Conservation (phyloP, 2,113 vertebrate genomes). For the Pongo abelii region DNA sequence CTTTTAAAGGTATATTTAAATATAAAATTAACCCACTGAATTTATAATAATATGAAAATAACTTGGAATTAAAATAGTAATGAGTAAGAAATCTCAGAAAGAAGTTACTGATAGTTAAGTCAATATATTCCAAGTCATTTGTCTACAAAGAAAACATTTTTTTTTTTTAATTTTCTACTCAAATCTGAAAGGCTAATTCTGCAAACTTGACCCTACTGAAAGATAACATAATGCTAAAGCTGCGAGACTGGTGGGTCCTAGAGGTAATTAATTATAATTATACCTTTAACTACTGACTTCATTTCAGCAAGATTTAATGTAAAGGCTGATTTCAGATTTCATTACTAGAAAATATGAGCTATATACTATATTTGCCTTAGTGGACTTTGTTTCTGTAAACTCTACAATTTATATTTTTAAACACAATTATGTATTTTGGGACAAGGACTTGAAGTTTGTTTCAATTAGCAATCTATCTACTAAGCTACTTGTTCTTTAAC, state of each 20-base stretch:
- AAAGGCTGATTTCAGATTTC: background rate
- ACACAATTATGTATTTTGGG: background rate
- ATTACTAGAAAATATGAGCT: background rate
- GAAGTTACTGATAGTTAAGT: background rate
- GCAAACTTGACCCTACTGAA: background rate
- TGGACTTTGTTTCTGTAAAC: background rate
- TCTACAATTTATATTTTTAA: conserved; percentile 14
- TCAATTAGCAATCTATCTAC: conserved; percentile 16
- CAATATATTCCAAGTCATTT: background rate
- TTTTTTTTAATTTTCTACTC: background rate
- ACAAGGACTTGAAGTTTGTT: background rate
- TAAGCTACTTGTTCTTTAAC: conserved; percentile 5
- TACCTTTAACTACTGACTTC: background rate
- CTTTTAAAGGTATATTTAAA: conserved; percentile 1
- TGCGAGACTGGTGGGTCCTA: background rate
- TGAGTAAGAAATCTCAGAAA: background rate
- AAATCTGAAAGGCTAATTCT: background rate
- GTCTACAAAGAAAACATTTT: background rate
- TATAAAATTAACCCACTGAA: background rate
- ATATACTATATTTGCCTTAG: background rate
- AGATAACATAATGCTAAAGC: background rate
- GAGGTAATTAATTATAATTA: background rate
- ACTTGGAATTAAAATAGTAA: conserved; percentile 28
- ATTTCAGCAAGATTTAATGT: conserved; percentile 3
- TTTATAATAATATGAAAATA: background rate